Evolutionary conservation across 2,113 vertebrate species (phyloP).

Genomic region (Notothenia rossii): DNA sequence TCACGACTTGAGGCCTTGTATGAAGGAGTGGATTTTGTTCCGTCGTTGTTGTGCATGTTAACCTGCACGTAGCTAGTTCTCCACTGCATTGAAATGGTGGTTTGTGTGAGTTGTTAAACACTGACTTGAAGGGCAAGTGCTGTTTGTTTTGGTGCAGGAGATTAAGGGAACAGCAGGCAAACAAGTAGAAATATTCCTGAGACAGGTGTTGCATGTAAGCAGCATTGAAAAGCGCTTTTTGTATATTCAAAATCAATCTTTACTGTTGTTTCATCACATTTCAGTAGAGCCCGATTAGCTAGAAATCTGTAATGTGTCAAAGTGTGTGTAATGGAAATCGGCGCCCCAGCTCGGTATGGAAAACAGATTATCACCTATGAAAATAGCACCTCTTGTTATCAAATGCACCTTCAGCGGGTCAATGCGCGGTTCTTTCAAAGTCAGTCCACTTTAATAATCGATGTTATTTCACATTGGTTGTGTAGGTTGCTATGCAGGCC

Average conservation of each 20-base stretch:
- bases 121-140: neutral
- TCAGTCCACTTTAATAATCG: neutral
- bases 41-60: neutral
- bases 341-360: neutral
- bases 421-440: neutral
- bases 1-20: conserved; percentile 61
- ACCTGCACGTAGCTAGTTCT: neutral
- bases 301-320: neutral
- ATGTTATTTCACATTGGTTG: neutral
- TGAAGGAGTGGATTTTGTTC: conserved; percentile 1
- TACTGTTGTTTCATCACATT: neutral
- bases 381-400: neutral
- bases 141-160: conserved; percentile 29
- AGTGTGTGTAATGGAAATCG: conserved; percentile 25
- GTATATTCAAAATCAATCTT: neutral
- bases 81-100: neutral
- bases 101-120: neutral
- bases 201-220: neutral
- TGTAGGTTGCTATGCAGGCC: conserved; percentile 45
- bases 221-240: neutral
- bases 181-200: neutral
- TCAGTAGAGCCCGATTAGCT: neutral
- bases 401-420: neutral
- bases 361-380: neutral
- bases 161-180: neutral